phyloP scores from a whole-genome alignment of 2,113 vertebrate species.

The Merops nubicus region DNA sequence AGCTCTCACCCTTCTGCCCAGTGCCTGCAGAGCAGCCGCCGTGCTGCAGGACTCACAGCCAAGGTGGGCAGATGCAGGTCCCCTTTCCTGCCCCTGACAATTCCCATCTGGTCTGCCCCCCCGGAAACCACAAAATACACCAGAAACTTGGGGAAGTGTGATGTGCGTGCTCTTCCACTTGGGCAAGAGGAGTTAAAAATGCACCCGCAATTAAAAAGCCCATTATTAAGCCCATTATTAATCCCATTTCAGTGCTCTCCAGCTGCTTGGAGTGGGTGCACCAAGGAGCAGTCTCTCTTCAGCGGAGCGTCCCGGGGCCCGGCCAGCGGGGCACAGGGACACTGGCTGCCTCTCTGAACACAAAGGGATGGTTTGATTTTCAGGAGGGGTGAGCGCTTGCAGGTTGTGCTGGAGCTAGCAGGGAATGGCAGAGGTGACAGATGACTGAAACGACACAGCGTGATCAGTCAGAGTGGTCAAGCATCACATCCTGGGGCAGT shows the following conservation, averaged over 20 bases:
- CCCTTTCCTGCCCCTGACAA: background rate
- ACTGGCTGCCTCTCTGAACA: background rate
- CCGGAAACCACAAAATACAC: background rate
- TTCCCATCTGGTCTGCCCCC: background rate
- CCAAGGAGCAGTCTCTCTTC: background rate
- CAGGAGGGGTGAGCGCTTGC: background rate
- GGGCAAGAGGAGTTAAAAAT: background rate
- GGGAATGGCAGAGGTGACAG: background rate
- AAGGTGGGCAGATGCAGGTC: accelerated
- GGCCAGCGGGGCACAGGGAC: background rate
- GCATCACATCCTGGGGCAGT: background rate
- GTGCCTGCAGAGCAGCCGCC: background rate
- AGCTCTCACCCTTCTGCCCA: background rate
- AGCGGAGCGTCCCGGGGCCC: background rate
- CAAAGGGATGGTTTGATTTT: background rate
- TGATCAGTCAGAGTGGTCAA: background rate
- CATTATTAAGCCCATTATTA: too few species aligned
- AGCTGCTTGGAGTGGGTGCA: accelerated
- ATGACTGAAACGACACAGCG: background rate
- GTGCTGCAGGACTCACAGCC: accelerated
- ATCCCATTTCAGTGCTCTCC: too few species aligned
- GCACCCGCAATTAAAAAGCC: background rate
- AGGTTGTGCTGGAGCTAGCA: background rate
- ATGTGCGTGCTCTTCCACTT: accelerated
- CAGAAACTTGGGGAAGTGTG: background rate